phyloP scores from a whole-genome alignment of 2,113 vertebrate species.

The Oncorhynchus keta region DNA sequence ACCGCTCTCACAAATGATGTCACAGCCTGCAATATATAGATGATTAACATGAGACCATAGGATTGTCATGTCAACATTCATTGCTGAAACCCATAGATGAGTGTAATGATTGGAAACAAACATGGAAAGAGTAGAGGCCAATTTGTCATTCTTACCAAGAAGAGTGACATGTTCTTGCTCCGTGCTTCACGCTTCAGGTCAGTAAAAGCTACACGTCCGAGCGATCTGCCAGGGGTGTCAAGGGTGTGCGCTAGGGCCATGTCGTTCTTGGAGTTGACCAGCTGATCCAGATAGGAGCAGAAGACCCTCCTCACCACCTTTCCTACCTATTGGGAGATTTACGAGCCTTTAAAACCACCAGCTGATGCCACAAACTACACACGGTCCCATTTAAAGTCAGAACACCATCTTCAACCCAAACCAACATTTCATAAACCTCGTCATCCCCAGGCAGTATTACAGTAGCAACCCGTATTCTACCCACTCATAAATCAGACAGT shows the following conservation, averaged over 20 bases:
- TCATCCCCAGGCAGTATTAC: constrained; percentile 41
- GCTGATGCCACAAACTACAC: not conserved
- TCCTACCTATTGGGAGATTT: constrained; percentile 64
- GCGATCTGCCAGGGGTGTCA: constrained; percentile 82
- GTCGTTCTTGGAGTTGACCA: constrained; percentile 92
- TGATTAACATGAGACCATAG: not conserved
- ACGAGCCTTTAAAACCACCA: not conserved
- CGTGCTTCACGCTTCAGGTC: constrained; percentile 81
- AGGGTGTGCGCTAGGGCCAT: constrained; percentile 83
- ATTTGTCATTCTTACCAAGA: constrained; percentile 77
- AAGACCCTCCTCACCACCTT: constrained; percentile 76
- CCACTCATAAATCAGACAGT: constrained; percentile 56
- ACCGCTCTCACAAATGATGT: constrained; percentile 87
- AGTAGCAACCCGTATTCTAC: constrained; percentile 40
- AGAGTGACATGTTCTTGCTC: constrained; percentile 81
- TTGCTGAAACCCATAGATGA: too few species aligned
- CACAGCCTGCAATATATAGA: constrained; percentile 51
- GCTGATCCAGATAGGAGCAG: constrained; percentile 85
- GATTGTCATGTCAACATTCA: too few species aligned
- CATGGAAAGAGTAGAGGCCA: not conserved
- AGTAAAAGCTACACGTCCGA: constrained; percentile 86
- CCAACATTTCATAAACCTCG: constrained; percentile 48
- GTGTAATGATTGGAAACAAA: not conserved
- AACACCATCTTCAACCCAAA: constrained; percentile 11
- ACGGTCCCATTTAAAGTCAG: not conserved